Evolutionary conservation across 2,888 invertebrate species (phyloP).

Genomic region (Thelaira solivaga): DNA sequence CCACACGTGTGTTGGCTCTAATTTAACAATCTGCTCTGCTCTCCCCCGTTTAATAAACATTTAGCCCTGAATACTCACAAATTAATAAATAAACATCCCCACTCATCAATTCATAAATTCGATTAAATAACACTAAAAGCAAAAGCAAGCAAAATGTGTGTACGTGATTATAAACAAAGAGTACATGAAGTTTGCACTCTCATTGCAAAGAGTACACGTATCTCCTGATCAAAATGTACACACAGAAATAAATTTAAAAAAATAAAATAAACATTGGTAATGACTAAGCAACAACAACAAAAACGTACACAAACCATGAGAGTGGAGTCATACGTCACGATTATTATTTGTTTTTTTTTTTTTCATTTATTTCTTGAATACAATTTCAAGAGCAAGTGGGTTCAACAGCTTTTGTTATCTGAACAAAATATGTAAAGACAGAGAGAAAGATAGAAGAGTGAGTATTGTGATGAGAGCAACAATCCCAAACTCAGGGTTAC

Average conservation of each 20-base stretch:
- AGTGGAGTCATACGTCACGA: background rate
- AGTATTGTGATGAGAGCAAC: constrained; percentile 1
- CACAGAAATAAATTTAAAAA: background rate
- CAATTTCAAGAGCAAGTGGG: constrained; percentile 62
- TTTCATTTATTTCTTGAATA: too few species aligned
- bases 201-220: background rate
- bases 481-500: constrained; percentile 47
- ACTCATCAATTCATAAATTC: constrained; percentile 5
- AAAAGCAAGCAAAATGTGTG: background rate
- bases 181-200: background rate
- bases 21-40: background rate
- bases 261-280: constrained; percentile 45
- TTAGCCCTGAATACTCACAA: constrained; percentile 36
- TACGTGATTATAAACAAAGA: background rate
- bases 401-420: constrained; percentile 42
- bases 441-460: background rate
- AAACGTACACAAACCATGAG: constrained; percentile 34
- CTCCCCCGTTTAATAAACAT: background rate
- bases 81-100: background rate
- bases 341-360: background rate
- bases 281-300: too few species aligned
- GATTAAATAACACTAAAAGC: constrained; percentile 17
- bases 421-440: background rate
- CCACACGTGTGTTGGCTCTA: constrained; percentile 32
- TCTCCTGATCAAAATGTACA: constrained; percentile 24